phyloP scores from a whole-genome alignment of 1,140 invertebrate genomes.

The Zaprionus vittiger region DNA sequence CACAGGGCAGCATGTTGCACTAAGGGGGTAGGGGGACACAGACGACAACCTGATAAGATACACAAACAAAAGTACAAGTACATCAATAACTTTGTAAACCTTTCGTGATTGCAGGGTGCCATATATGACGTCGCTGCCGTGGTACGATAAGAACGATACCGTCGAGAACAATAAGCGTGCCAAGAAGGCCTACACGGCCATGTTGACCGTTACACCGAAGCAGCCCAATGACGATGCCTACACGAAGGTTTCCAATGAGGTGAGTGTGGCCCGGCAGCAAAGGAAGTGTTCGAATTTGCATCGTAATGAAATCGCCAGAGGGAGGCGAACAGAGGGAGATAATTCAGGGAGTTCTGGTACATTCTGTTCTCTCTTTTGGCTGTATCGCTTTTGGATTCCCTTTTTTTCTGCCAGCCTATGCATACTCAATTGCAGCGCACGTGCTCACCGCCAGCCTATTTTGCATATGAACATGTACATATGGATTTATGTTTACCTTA shows the following conservation, averaged over 20 bases:
- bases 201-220: slow-evolving; percentile 94
- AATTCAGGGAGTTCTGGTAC: slow-evolving; percentile 15
- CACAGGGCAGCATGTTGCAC: slow-evolving; percentile 5
- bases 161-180: slow-evolving; percentile 93
- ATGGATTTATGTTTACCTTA: neutral
- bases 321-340: slow-evolving; percentile 21
- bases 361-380: slow-evolving; percentile 17
- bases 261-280: slow-evolving; percentile 76
- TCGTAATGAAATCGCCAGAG: slow-evolving; percentile 45
- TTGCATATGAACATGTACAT: slow-evolving; percentile 36
- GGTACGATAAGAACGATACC: slow-evolving; percentile 92
- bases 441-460: slow-evolving; percentile 42
- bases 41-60: slow-evolving; percentile 18
- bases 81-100: slow-evolving; percentile 28
- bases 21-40: neutral
- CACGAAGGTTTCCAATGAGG: slow-evolving; percentile 90
- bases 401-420: slow-evolving; percentile 34
- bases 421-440: slow-evolving; percentile 59
- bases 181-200: slow-evolving; percentile 93
- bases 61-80: slow-evolving; percentile 1
- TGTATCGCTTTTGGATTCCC: slow-evolving; percentile 3
- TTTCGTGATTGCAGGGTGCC: slow-evolving; percentile 64
- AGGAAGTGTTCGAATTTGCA: slow-evolving; percentile 52
- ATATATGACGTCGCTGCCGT: slow-evolving; percentile 87
- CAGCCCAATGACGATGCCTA: slow-evolving; percentile 93